A percentile compares a stretch with the other conserved stretches of the same genome.
Evolutionary conservation across 2,888 invertebrate genomes (phyloP).

Genomic region (Orthonevra nobilis): DNA sequence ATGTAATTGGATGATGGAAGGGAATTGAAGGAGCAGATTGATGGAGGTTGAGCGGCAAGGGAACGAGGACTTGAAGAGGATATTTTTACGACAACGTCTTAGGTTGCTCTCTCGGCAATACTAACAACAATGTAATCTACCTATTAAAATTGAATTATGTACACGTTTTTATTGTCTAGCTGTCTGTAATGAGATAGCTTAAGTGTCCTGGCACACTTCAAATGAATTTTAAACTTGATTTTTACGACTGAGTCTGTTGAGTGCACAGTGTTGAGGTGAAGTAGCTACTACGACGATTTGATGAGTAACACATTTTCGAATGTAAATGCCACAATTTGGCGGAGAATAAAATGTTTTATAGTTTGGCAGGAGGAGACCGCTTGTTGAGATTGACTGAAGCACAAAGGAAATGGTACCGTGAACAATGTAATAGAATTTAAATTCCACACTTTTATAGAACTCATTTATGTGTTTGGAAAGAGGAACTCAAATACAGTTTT

Average conservation of each 20-base stretch:
- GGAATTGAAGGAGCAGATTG: neutral
- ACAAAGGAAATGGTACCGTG: conserved; percentile 14
- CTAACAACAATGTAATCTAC: conserved; percentile 35
- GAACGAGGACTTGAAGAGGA: conserved; percentile 1
- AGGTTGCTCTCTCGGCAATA: conserved; percentile 1
- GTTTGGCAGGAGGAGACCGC: neutral
- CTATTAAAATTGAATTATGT: conserved; percentile 53
- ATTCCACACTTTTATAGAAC: conserved; percentile 23
- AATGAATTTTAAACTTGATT: conserved; percentile 53
- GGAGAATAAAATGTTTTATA: conserved; percentile 52
- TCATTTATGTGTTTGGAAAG: conserved; percentile 17
- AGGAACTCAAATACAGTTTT: neutral
- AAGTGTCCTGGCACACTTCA: neutral
- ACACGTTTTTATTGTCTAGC: conserved; percentile 29
- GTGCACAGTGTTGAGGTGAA: no score
- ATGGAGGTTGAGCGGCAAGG: no score
- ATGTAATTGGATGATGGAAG: neutral
- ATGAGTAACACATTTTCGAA: conserved; percentile 52
- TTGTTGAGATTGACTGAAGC: conserved; percentile 18
- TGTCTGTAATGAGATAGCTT: conserved; percentile 11
- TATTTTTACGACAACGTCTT: conserved; percentile 17
- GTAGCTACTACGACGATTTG: conserved; percentile 5
- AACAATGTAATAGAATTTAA: conserved; percentile 57
- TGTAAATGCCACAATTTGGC: conserved; percentile 55
- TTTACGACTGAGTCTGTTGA: conserved; percentile 35